phyloP scores from a whole-genome alignment of 2,888 invertebrate species.

The Barypeithes pellucidus region DNA sequence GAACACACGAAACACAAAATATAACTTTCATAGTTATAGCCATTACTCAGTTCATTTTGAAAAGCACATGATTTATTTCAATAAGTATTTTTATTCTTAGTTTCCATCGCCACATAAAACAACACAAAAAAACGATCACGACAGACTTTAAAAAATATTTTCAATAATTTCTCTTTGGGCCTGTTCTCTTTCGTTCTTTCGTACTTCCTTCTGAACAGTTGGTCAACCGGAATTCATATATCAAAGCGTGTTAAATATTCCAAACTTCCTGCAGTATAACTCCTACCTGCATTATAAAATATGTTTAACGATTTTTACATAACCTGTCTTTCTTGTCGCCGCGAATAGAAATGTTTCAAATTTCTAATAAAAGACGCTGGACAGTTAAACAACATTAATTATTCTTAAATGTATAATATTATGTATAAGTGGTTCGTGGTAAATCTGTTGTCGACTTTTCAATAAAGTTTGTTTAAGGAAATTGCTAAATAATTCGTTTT shows the following conservation, averaged over 20 bases:
- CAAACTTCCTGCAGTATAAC: background rate
- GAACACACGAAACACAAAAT: too few species aligned
- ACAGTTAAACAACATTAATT: background rate
- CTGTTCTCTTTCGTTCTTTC: conserved; percentile 1
- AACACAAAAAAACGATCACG: too few species aligned
- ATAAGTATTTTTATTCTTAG: too few species aligned
- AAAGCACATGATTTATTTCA: too few species aligned
- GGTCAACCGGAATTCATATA: conserved; percentile 8
- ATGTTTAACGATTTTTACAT: conserved; percentile 2
- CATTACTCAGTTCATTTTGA: too few species aligned
- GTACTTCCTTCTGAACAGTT: conserved; percentile 6
- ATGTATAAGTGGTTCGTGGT: too few species aligned
- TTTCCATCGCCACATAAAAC: too few species aligned
- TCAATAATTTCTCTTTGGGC: conserved; percentile 4
- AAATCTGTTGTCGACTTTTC: background rate
- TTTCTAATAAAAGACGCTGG: background rate
- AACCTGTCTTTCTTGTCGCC: background rate
- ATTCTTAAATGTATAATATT: background rate
- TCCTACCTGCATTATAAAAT: background rate
- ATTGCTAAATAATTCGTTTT: too few species aligned
- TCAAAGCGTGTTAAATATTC: background rate
- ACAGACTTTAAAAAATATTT: background rate
- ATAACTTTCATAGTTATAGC: too few species aligned
- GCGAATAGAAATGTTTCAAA: background rate
- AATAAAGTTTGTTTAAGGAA: background rate